A percentile compares a stretch with the other conserved stretches of the same genome.
These are phyloP conservation scores for Napeogenes sylphis DNA, from an alignment of 2,888 invertebrate species.

Conservation along the genomic window DNA sequence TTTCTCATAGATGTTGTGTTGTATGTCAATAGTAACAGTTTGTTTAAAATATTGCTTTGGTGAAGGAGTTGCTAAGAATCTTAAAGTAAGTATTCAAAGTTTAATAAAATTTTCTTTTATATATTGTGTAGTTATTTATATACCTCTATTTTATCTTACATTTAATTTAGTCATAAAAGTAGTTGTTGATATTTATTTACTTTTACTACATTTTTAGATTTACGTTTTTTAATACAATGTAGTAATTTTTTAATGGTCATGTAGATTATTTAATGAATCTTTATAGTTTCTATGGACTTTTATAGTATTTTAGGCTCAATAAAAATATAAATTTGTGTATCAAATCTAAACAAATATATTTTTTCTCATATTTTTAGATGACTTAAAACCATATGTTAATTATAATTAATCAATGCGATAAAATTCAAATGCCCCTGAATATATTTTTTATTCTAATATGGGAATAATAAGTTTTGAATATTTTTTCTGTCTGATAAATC, in stretches of 20 bases:
- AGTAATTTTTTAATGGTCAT: no score
- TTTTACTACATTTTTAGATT: no score
- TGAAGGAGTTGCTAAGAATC: slow-evolving; percentile 41
- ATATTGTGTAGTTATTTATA: slow-evolving; percentile 37
- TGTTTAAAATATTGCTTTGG: slow-evolving; percentile 59
- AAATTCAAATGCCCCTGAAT: background rate
- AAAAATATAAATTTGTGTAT: no score
- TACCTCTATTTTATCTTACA: background rate
- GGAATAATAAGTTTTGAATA: background rate
- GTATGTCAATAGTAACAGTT: slow-evolving; percentile 32
- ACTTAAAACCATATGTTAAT: no score
- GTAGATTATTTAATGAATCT: no score
- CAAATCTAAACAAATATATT: no score
- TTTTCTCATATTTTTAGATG: no score
- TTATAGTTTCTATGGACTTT: no score
- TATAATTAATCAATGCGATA: no score
- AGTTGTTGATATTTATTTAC: background rate
- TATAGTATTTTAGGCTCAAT: no score
- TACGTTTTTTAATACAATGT: no score
- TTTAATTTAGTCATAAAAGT: background rate
- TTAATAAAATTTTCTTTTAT: slow-evolving; percentile 46
- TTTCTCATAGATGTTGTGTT: background rate
- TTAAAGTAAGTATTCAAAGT: slow-evolving; percentile 58
- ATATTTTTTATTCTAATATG: background rate
- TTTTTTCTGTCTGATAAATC: background rate